Conservation (phyloP, 2,113 vertebrate genomes). For the Pseudorhombus dupliciocellatus region DNA sequence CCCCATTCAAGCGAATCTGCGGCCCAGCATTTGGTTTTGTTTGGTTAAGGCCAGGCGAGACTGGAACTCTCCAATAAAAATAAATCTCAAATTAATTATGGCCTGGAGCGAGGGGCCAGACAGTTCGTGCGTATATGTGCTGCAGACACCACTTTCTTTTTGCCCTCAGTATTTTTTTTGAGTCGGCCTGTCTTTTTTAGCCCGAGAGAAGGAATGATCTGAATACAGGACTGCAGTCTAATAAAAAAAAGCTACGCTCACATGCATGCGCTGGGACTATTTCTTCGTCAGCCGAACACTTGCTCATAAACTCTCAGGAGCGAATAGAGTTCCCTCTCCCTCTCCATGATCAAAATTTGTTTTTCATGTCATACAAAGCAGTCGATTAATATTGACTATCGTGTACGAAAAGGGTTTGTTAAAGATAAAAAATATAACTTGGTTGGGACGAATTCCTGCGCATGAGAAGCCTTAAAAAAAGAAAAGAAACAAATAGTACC, state of each 20-base stretch:
- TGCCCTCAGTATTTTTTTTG: conserved; percentile 83
- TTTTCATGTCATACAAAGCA: background rate
- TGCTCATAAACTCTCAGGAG: conserved; percentile 14
- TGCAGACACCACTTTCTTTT: conserved; percentile 83
- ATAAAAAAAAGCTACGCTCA: conserved; percentile 53
- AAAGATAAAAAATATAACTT: background rate
- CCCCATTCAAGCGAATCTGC: conserved; percentile 91
- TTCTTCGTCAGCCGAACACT: conserved; percentile 14
- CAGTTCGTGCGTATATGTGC: conserved; percentile 88
- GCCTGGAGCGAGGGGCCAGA: conserved; percentile 95
- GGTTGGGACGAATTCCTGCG: no score
- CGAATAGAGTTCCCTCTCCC: background rate
- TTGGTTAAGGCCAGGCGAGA: conserved; percentile 99
- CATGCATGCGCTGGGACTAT: conserved; percentile 38
- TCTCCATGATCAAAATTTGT: background rate
- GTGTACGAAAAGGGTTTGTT: background rate
- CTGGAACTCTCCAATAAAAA: conserved; percentile 98
- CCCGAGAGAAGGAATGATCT: conserved; percentile 66
- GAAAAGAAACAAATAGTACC: no score
- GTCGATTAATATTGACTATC: background rate
- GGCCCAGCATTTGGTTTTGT: conserved; percentile 92
- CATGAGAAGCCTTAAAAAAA: no score
- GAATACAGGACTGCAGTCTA: conserved; percentile 63
- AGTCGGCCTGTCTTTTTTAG: conserved; percentile 64
- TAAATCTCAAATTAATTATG: conserved; percentile 99